Percentiles rank a stretch among this genome's conserved stretches.
Conservation (phyloP, 2,888 invertebrate species). For the Watsonalla cultraria region DNA sequence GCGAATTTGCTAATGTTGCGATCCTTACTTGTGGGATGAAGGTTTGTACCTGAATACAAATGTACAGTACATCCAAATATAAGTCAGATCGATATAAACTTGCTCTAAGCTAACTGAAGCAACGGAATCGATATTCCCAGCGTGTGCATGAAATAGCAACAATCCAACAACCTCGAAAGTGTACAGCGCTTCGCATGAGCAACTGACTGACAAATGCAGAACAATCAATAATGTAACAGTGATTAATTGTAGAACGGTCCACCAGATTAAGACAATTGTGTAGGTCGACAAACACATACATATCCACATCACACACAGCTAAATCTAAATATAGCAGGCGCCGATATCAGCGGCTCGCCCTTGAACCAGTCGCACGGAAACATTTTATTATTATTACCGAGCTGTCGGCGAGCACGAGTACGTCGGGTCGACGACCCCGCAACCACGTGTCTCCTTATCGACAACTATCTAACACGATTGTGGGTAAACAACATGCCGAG, state of each 20-base stretch:
- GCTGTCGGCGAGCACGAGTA: slow-evolving; percentile 78
- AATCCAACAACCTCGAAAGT: too few relatives aligned
- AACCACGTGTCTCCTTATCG: slow-evolving; percentile 79
- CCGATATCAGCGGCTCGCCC: slow-evolving; percentile 79
- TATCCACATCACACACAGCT: slow-evolving; percentile 67
- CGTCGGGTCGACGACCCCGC: slow-evolving; percentile 75
- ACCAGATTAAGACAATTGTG: slow-evolving; percentile 47
- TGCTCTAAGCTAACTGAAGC: too few relatives aligned
- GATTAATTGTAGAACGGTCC: slow-evolving; percentile 16
- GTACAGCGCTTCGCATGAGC: too few relatives aligned
- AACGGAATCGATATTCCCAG: too few relatives aligned
- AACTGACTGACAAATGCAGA: too few relatives aligned
- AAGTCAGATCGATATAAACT: too few relatives aligned
- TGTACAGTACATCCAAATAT: too few relatives aligned
- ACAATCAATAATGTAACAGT: not conserved
- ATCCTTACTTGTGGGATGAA: too few relatives aligned
- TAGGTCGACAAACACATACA: slow-evolving; percentile 52
- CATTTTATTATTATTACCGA: slow-evolving; percentile 79
- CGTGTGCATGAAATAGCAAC: too few relatives aligned
- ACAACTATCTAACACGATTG: slow-evolving; percentile 79
- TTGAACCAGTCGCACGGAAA: slow-evolving; percentile 80
- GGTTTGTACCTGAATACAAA: too few relatives aligned
- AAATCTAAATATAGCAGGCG: slow-evolving; percentile 78
- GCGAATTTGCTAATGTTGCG: too few relatives aligned
- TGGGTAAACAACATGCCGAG: slow-evolving; percentile 75